A percentile compares a stretch with the other conserved stretches of the same genome.
phyloP scores from a whole-genome alignment of 1,140 invertebrate species.

The Lerema accius region DNA sequence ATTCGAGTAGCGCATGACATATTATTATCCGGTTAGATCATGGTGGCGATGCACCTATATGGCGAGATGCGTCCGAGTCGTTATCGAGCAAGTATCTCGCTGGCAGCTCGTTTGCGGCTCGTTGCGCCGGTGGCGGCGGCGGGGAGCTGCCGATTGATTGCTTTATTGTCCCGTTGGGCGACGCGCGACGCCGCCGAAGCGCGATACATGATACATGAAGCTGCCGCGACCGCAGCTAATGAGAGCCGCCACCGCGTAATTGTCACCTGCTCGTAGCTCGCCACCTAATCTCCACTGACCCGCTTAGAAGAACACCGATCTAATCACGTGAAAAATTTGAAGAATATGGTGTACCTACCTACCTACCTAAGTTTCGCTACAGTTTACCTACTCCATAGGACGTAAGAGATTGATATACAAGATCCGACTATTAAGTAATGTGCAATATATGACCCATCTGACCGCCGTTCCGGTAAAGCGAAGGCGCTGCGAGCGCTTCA shows the following conservation, averaged over 20 bases:
- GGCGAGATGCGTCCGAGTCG: slow-evolving; percentile 24
- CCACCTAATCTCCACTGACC: slow-evolving; percentile 37
- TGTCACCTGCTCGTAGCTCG: slow-evolving; percentile 49
- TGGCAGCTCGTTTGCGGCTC: slow-evolving; percentile 53
- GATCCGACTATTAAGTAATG: slow-evolving; percentile 1
- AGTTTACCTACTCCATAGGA: slow-evolving; percentile 32
- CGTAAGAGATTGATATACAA: slow-evolving; percentile 52
- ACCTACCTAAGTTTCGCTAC: slow-evolving; percentile 24
- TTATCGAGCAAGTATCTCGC: slow-evolving; percentile 38
- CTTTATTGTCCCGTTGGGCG: slow-evolving; percentile 67
- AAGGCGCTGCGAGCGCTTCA: slow-evolving; percentile 13
- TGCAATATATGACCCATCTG: not conserved
- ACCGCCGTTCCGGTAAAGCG: slow-evolving; percentile 13
- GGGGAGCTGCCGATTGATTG: slow-evolving; percentile 65
- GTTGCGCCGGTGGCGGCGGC: slow-evolving; percentile 29
- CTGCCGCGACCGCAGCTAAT: slow-evolving; percentile 57
- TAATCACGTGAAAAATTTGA: slow-evolving; percentile 49
- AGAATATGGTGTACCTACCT: slow-evolving; percentile 42
- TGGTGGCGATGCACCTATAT: slow-evolving; percentile 19
- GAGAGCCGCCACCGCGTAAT: slow-evolving; percentile 65
- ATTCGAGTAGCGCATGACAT: slow-evolving; percentile 7
- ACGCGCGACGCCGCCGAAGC: slow-evolving; percentile 58
- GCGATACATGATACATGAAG: slow-evolving; percentile 76
- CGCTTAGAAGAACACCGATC: slow-evolving; percentile 39
- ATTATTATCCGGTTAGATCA: slow-evolving; percentile 26